phyloP scores from a whole-genome alignment of 2,888 invertebrate genomes.

The Lymantria monacha region DNA sequence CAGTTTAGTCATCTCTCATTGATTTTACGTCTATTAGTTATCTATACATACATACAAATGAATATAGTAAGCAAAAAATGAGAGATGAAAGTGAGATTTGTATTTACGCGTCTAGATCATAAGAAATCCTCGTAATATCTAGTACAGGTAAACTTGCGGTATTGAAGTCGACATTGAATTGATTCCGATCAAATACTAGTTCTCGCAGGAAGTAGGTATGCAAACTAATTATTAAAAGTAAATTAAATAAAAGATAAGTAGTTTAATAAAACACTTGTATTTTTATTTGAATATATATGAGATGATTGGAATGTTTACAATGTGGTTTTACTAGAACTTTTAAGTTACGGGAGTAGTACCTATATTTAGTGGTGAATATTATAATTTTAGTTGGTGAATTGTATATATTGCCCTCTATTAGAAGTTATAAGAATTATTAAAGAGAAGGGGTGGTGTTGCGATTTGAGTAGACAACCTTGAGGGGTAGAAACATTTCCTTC shows the following conservation, averaged over 20 bases:
- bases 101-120: too few relatives aligned
- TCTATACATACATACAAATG: too few relatives aligned
- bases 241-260: not conserved
- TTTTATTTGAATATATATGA: not conserved
- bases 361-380: not conserved
- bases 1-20: too few relatives aligned
- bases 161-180: not conserved
- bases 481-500: conserved; percentile 10
- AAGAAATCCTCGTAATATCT: not conserved
- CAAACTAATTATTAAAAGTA: not conserved
- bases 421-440: conserved; percentile 10
- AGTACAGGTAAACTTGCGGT: not conserved
- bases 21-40: too few relatives aligned
- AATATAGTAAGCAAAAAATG: too few relatives aligned
- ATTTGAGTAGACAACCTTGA: not conserved
- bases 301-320: not conserved
- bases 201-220: conserved; percentile 4
- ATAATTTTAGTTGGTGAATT: not conserved
- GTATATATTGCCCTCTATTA: conserved; percentile 22
- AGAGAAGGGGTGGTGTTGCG: conserved; percentile 5
- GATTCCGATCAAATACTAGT: not conserved
- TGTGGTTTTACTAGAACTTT: too few relatives aligned
- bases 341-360: not conserved
- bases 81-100: too few relatives aligned
- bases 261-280: not conserved